Base-by-base conservation (phyloP, 2,797 vertebrate genomes). In the Lagocephalus sceleratus region DNA sequence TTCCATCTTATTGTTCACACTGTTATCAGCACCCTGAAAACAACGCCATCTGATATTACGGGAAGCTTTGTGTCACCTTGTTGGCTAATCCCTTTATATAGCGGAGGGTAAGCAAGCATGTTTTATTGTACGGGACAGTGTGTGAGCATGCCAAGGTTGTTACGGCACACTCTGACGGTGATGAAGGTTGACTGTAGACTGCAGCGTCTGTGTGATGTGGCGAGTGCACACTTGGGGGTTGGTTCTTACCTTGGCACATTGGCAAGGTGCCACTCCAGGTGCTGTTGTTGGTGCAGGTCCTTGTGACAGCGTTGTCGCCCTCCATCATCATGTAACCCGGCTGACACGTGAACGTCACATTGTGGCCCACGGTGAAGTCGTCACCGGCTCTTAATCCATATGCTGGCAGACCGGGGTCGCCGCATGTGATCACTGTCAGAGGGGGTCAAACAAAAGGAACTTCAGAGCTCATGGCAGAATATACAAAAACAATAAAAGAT, bases 201-300 rank as follows among this genome's bases (percentile, higher is more conserved):
- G 53, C 42, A 32, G 57, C 26, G 32, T 3, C 16, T 49, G 50
- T 35, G 41, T 14, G 20, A 40, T 23, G 22, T 35, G n/a, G 43
- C 47, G 32, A 49, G 62, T 51, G 51, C n/a, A 17, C 20, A 23
- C 32, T 65, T 63, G 49, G 38, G 65, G 10, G 52, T 23, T 35
- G 48, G 50, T n/a, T 20, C 53, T 74, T 90, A 98, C 97, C 95
- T 94, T 92, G 92, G 73, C 96, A 98, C 40, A 78, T 63, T 62
- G 96, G 94, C 68, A 94, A 87, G 42, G 79, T 50, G 78, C 94
- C 94, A 72, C 92, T 98, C 97, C 97, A 99, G 0, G 96, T 97
- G 66, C 93, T 92, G 23, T 99, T 98, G 69, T 73, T 93, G 32
- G 94, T 97, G 73, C 97, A 99, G 70, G 92, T 94, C 54, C 92